Evolutionary conservation across 1,140 invertebrate species (phyloP), one percentile per base, ranked within the genome.

Genomic region (Aphelinus atriplicis): DNA sequence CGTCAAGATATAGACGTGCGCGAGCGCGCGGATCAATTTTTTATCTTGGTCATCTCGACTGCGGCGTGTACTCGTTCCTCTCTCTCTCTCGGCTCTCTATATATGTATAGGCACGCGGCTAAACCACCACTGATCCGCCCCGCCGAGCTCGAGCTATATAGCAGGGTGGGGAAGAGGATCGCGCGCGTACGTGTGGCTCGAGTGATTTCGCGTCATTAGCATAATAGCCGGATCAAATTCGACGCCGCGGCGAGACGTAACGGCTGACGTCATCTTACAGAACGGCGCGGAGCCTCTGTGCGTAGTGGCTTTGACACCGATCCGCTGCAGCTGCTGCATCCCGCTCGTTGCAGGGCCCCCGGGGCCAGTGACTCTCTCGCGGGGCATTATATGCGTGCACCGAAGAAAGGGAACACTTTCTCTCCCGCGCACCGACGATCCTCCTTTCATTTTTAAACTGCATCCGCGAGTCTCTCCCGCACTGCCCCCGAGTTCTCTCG

Each of bases 331-430:
- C 26, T 43, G 5, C 57, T 26, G 26, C 26, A 26, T 26, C 26
- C 26, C 26, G 26, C 26, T 26, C 26, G 26, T 26, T 26, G 26
- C 26, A 26, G 26, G 26, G 26, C 26, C 26, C 26, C 26, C 26
- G 26, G 26, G 26, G 26, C 26, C 26, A 26, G 26, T 26, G 26
- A 26, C 26, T 26, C 26, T 26, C 26, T 26, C 26, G 26, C 26
- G 26, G 26, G 26, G 26, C 26, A 26, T 26, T 26, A 26, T 26
- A 26, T 26, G 26, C 26, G 26, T 26, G 26, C 26, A 26, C 26
- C 26, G 26, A 26, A 26, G 47, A 73, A 73, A 57, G 71, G 55
- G 56, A 73, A 51, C 71, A 51, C 71, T 66, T 73, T 73, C 71
- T 66, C 70, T n/a, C 3, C 3, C n/a, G 10, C 48, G 26, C 26